phyloP scores from a whole-genome alignment of 2,113 vertebrate genomes.

The Macquaria ambigua region DNA sequence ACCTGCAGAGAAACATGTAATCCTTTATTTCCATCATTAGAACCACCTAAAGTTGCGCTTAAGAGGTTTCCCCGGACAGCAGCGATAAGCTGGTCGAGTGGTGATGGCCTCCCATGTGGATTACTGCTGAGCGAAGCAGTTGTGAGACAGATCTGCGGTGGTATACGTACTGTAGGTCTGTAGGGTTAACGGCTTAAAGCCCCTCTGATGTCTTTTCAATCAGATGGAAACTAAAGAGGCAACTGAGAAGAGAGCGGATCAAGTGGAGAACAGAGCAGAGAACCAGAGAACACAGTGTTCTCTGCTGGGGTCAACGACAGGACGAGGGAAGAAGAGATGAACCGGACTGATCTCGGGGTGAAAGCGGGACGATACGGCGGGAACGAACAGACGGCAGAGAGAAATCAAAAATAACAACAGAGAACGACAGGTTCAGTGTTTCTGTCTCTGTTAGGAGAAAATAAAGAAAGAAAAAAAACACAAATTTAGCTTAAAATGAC shows the following conservation, averaged over 20 bases:
- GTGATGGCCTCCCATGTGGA: conserved; percentile 12
- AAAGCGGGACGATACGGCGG: background rate
- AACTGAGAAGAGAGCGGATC: conserved; percentile 24
- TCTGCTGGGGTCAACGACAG: background rate
- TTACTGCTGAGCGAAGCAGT: conserved; percentile 28
- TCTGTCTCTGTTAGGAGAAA: background rate
- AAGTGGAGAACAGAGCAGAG: background rate
- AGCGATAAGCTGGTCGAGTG: conserved; percentile 25
- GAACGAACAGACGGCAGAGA: background rate
- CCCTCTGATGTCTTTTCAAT: conserved; percentile 56
- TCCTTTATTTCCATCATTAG: conserved; percentile 15
- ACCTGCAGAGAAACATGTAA: background rate
- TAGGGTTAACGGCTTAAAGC: conserved; percentile 57
- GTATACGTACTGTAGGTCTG: background rate
- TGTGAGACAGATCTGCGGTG: background rate
- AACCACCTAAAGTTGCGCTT: conserved; percentile 3
- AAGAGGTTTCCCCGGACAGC: conserved; percentile 9
- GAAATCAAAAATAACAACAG: background rate
- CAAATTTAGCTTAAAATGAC: background rate
- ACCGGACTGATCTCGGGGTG: background rate
- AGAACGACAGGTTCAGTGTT: background rate
- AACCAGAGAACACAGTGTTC: conserved; percentile 18
- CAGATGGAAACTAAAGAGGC: conserved; percentile 51
- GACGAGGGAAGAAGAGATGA: background rate
- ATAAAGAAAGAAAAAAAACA: too few relatives aligned